These are phyloP conservation scores for Penaeus chinensis DNA, from an alignment of 1,140 invertebrate genomes.

Conservation along the genomic window DNA sequence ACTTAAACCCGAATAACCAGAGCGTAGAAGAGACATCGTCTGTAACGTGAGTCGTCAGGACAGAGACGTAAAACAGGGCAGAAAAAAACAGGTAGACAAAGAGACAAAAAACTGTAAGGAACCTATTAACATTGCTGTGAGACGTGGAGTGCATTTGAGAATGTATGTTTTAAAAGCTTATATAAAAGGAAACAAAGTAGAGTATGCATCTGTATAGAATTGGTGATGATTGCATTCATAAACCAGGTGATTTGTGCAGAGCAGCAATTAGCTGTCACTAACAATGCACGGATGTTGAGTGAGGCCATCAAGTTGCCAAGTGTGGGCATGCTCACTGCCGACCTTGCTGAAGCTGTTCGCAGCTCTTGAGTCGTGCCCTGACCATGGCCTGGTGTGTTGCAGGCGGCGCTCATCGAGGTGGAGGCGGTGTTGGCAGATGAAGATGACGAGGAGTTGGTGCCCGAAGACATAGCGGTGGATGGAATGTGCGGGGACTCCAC, in stretches of 20 bases:
- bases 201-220: too few species aligned
- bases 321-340: constrained; percentile 29
- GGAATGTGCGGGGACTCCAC: constrained; percentile 24
- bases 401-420: constrained; percentile 55
- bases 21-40: not conserved
- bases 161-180: too few species aligned
- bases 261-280: too few species aligned
- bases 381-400: constrained; percentile 59
- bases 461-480: constrained; percentile 28
- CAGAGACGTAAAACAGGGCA: not conserved
- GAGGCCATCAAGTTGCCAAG: constrained; percentile 14
- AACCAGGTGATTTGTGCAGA: too few species aligned
- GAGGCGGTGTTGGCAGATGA: constrained; percentile 53
- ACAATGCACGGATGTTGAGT: too few species aligned
- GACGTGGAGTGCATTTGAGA: too few species aligned
- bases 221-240: too few species aligned
- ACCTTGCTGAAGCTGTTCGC: constrained; percentile 39
- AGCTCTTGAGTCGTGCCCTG: constrained; percentile 48
- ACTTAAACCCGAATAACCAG: too few species aligned
- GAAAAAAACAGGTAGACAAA: too few species aligned
- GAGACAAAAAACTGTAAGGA: too few species aligned
- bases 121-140: too few species aligned
- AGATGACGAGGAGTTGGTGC: constrained; percentile 31
- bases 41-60: not conserved
- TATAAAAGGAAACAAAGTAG: too few species aligned